Evolutionary conservation across 2,888 invertebrate species (phyloP).

Genomic region (Aromia moschata): DNA sequence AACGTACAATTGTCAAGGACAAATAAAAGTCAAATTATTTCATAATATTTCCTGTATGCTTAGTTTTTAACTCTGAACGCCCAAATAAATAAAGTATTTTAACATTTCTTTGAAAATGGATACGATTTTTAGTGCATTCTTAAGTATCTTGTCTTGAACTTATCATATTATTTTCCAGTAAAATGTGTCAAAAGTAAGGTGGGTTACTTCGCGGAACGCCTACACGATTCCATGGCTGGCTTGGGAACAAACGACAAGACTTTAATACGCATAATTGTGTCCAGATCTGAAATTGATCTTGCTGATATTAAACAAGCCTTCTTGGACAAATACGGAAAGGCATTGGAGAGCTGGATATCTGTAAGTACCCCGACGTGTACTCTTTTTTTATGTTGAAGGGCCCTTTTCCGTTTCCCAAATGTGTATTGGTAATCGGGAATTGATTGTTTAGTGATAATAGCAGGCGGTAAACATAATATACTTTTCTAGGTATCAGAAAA

Average conservation of each 20-base stretch:
- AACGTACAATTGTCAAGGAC: too few species aligned
- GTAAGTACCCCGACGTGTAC: slow-evolving; percentile 70
- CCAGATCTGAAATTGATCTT: slow-evolving; percentile 90
- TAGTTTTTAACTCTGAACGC: too few species aligned
- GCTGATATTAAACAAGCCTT: slow-evolving; percentile 93
- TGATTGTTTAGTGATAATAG: too few species aligned
- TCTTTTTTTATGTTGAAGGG: background rate
- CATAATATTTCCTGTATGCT: too few species aligned
- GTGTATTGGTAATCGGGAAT: too few species aligned
- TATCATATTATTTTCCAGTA: slow-evolving; percentile 67
- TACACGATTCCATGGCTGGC: slow-evolving; percentile 92
- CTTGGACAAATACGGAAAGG: slow-evolving; percentile 81
- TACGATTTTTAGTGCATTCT: too few species aligned
- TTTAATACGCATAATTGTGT: slow-evolving; percentile 89
- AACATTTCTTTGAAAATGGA: too few species aligned
- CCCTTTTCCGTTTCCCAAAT: too few species aligned
- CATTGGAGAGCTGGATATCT: slow-evolving; percentile 85
- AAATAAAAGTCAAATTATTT: background rate
- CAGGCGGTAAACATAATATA: too few species aligned
- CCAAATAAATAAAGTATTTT: too few species aligned
- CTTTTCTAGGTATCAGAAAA: too few species aligned
- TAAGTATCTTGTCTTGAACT: too few species aligned
- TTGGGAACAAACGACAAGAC: slow-evolving; percentile 91
- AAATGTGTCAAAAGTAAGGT: slow-evolving; percentile 91
- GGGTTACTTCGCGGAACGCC: slow-evolving; percentile 89